A percentile compares a stretch with the other conserved stretches of the same genome.
These are phyloP conservation scores for Macrotus californicus DNA, from an alignment of 2,113 vertebrate genomes.

Conservation along the genomic window DNA sequence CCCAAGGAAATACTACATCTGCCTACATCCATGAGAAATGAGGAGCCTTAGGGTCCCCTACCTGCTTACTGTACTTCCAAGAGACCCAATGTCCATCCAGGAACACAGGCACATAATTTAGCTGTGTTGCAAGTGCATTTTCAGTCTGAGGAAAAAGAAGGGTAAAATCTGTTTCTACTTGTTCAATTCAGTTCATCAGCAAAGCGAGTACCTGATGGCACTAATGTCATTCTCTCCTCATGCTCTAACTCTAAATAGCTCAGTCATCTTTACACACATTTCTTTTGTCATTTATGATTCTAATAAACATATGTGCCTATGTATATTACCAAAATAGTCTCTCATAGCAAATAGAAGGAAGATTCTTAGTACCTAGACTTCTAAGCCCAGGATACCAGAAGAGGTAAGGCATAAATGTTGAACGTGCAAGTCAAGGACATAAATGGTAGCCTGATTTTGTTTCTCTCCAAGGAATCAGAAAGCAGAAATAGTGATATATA, in stretches of 20 bases:
- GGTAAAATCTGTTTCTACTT: background rate
- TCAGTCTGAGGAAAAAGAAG: background rate
- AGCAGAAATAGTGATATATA: background rate
- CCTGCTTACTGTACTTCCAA: background rate
- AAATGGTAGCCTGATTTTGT: background rate
- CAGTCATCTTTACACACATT: background rate
- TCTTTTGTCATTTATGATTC: background rate
- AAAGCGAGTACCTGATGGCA: background rate
- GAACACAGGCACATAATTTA: background rate
- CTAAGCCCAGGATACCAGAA: background rate
- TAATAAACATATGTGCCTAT: background rate
- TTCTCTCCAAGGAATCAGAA: background rate
- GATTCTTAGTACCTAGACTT: background rate
- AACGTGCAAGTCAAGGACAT: background rate
- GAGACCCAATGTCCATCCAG: background rate
- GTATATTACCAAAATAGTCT: background rate
- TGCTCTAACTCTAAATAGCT: background rate
- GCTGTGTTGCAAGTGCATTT: background rate
- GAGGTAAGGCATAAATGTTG: background rate
- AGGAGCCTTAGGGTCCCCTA: background rate
- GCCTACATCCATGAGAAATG: background rate
- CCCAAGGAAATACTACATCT: background rate
- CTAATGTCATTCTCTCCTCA: background rate
- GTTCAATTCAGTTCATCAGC: background rate
- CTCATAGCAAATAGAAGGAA: background rate